Percentiles rank a stretch among this genome's conserved stretches.
Conservation (phyloP, 2,888 invertebrate species). For the Itoplectis maculator region DNA sequence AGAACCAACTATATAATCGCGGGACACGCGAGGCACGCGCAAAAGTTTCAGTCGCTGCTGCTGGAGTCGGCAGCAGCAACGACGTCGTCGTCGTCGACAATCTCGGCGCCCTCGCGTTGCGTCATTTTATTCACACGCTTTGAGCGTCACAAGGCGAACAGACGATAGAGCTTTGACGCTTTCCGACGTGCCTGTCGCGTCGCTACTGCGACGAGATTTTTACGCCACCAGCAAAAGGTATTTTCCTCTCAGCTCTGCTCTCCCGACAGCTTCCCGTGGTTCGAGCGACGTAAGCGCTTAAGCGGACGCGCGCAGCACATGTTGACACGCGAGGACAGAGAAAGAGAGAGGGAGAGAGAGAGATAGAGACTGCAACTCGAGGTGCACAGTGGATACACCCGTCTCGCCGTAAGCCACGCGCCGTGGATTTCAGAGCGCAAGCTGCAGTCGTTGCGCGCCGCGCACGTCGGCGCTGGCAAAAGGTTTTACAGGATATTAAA, state of each 20-base stretch:
- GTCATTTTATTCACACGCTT: constrained; percentile 48
- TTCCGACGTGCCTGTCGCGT: constrained; percentile 30
- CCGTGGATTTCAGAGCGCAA: constrained; percentile 23
- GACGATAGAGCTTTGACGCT: constrained; percentile 46
- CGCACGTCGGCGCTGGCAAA: constrained; percentile 57
- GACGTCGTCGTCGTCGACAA: constrained; percentile 23
- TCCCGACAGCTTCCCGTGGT: background rate
- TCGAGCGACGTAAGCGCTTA: constrained; percentile 41
- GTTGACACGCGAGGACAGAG: background rate
- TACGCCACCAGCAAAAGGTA: constrained; percentile 29
- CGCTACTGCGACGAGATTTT: constrained; percentile 20
- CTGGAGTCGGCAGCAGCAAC: background rate
- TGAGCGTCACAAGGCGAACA: constrained; percentile 21
- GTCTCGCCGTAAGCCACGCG: constrained; percentile 43
- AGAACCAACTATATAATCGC: background rate
- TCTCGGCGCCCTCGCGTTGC: constrained; percentile 6
- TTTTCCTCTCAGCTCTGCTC: constrained; percentile 35
- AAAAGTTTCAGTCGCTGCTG: background rate
- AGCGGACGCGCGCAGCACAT: constrained; percentile 16
- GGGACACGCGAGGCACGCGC: background rate
- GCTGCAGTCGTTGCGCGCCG: constrained; percentile 16
- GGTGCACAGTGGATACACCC: constrained; percentile 18
- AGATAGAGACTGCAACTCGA: background rate
- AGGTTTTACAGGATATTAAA: constrained; percentile 72
- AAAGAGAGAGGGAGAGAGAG: no score